Conservation (phyloP, 2,113 vertebrate species). For the Grantiella picta region DNA sequence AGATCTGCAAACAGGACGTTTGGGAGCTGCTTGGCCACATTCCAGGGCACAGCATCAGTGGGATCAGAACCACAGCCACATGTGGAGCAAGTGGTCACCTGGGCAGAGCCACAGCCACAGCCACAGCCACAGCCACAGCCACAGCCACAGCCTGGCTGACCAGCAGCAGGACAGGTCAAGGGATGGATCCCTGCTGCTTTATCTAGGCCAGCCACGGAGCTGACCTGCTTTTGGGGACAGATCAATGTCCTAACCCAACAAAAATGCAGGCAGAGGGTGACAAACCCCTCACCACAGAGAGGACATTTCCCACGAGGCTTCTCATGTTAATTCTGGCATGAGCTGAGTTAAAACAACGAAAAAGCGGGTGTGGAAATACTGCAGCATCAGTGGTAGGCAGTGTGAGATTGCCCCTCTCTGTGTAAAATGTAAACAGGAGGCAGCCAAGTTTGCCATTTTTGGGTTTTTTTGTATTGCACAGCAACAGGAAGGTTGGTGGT, state of each 20-base stretch:
- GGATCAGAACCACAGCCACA: too few species aligned
- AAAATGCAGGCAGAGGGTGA: background rate
- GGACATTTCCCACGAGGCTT: background rate
- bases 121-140: accelerated
- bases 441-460: background rate
- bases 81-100: too few species aligned
- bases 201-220: background rate
- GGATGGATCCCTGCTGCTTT: background rate
- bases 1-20: background rate
- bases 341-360: background rate
- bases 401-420: slow-evolving; percentile 39
- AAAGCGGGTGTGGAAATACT: slow-evolving; percentile 20
- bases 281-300: background rate
- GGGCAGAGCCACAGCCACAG: too few species aligned
- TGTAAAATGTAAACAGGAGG: slow-evolving; percentile 27
- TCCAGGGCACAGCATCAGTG: too few species aligned
- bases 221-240: background rate
- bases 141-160: background rate
- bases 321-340: background rate
- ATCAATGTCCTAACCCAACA: background rate
- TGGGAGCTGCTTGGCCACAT: background rate
- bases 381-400: slow-evolving; percentile 27
- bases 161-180: background rate
- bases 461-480: background rate
- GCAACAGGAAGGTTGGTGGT: background rate